Evolutionary conservation across 2,113 vertebrate genomes (phyloP), one percentile per base, ranked within the genome.

Genomic region (Pleuronectes platessa): DNA sequence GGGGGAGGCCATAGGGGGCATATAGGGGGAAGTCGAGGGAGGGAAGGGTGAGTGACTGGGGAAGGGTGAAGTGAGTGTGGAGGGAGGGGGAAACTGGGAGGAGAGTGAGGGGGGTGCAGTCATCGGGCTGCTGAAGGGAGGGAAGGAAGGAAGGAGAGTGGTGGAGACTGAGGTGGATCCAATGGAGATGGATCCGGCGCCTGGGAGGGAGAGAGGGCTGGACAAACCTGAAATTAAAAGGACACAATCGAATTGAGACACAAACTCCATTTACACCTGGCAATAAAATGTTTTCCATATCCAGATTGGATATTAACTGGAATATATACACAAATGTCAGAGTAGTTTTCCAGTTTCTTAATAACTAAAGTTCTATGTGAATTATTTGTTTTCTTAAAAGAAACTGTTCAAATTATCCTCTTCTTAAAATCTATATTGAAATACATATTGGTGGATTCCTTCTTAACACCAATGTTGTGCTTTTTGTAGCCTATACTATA

Each of bases 111-210:
- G 65, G 35, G 86, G 62, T 49, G 89, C 4, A 8, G 69, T 55
- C 49, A 82, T n/a, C 0, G 94, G 87, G 71, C 92, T 79, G 84
- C 86, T 88, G 27, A 93, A 91, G 10, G 93, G 80, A 68, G 95
- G 55, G 93, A 82, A 1, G 66, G 76, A 90, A 15, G 86, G 82
- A 21, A 91, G 84, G n/a, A 91, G 69, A 3, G 89, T n/a, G n/a
- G 93, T 12, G 35, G 92, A 92, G 1, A 78, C 56, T 0, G 85
- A 76, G 0, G 93, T 78, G 6, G 92, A 74, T 42, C 31, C 31
- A 1, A 78, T 61, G 68, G 94, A 79, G 27, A 69, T 1, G 12
- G 88, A 66, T 42, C 82, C 72, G 4, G 81, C 58, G 9, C 42
- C 83, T 5, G 93, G 78, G 45, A 88, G 76, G 18, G 86, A n/a